Evolutionary conservation across 2,888 invertebrate species (phyloP).

Genomic region (Laothoe populi): DNA sequence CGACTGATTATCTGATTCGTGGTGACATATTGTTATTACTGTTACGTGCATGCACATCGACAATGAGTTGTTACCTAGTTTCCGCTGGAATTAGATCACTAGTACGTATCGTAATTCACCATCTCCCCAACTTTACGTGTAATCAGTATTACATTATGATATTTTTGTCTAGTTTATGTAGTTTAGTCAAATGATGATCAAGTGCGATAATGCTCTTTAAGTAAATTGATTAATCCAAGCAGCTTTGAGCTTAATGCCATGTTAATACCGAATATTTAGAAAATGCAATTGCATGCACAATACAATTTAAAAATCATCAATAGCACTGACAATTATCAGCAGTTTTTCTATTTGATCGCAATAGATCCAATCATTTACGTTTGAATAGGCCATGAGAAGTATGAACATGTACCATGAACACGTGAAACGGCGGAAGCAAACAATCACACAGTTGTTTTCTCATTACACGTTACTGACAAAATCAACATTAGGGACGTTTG

Average conservation of each 20-base stretch:
- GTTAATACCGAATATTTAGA: too few relatives aligned
- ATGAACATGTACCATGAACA: constrained; percentile 15
- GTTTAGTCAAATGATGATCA: too few relatives aligned
- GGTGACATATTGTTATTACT: constrained; percentile 17
- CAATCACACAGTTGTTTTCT: constrained; percentile 20
- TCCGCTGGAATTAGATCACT: constrained; percentile 20
- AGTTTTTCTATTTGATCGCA: not conserved
- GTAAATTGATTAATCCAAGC: too few relatives aligned
- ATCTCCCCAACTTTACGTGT: not conserved
- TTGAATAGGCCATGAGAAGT: not conserved
- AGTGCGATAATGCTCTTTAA: too few relatives aligned
- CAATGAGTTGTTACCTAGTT: constrained; percentile 10
- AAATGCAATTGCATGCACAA: not conserved
- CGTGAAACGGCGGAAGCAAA: not conserved
- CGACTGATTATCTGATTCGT: not conserved
- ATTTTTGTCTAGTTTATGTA: too few relatives aligned
- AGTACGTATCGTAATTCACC: constrained; percentile 1
- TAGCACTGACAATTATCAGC: not conserved
- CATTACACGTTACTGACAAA: constrained; percentile 17
- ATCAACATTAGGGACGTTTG: constrained; percentile 10
- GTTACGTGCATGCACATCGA: constrained; percentile 8
- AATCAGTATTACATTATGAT: not conserved
- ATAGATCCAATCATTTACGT: not conserved
- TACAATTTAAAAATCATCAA: too few relatives aligned
- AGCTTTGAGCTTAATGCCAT: too few relatives aligned